Evolutionary conservation across 2,888 invertebrate species (phyloP).

Genomic region (Dichetophora obliterata): DNA sequence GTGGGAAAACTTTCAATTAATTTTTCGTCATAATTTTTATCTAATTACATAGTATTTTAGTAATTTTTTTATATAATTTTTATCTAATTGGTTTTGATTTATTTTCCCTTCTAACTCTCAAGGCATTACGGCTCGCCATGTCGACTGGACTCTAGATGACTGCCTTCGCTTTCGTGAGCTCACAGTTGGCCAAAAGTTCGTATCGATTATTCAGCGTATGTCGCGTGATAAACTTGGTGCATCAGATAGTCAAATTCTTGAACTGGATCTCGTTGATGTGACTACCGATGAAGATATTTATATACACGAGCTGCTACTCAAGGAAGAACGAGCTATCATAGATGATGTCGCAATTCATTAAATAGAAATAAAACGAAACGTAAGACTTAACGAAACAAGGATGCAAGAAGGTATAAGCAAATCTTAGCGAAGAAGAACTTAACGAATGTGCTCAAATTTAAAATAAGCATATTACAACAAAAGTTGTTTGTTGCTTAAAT

Average conservation of each 20-base stretch:
- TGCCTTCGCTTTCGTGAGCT: slow-evolving; percentile 80
- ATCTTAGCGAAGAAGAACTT: background rate
- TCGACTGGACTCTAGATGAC: slow-evolving; percentile 73
- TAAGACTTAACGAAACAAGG: background rate
- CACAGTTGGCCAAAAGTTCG: slow-evolving; percentile 79
- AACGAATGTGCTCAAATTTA: slow-evolving; percentile 25
- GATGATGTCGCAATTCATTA: slow-evolving; percentile 2
- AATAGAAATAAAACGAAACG: background rate
- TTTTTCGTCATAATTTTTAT: too few relatives aligned
- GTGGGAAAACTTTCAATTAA: too few relatives aligned
- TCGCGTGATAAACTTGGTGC: slow-evolving; percentile 76
- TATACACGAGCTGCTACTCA: slow-evolving; percentile 76
- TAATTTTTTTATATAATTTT: background rate
- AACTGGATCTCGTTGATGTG: slow-evolving; percentile 80
- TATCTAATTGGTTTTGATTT: too few relatives aligned
- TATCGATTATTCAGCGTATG: slow-evolving; percentile 76
- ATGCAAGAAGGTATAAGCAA: background rate
- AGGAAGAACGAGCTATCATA: slow-evolving; percentile 73
- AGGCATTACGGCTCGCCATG: slow-evolving; percentile 72
- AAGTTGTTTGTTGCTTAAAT: background rate
- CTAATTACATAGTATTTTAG: too few relatives aligned
- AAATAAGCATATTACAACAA: background rate
- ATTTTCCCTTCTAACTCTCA: slow-evolving; percentile 11
- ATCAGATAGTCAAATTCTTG: slow-evolving; percentile 75
- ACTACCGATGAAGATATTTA: slow-evolving; percentile 77